Conservation (phyloP, 1,140 invertebrate species). For the Latrodectus geometricus region DNA sequence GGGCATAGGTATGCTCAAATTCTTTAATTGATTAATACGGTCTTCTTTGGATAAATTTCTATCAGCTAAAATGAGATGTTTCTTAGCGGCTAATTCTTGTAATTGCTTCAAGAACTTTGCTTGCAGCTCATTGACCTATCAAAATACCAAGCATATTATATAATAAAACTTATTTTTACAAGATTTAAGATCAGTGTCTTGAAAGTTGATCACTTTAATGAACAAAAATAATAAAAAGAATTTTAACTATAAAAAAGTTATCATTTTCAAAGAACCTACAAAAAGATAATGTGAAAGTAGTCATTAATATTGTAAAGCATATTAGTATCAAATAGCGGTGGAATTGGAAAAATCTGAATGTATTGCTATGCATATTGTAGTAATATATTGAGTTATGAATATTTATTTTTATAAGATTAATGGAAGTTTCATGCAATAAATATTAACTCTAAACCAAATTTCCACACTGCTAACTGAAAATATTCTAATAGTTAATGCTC, state of each 20-base stretch:
- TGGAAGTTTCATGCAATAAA: too few species aligned
- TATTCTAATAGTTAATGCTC: too few species aligned
- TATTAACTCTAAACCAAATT: too few species aligned
- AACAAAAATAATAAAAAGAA: background rate
- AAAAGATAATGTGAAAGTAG: background rate
- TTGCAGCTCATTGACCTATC: slow-evolving; percentile 82
- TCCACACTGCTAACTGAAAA: too few species aligned
- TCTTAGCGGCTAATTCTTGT: slow-evolving; percentile 77
- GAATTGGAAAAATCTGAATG: too few species aligned
- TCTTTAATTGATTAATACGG: slow-evolving; percentile 74
- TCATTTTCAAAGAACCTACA: too few species aligned
- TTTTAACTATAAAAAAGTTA: too few species aligned
- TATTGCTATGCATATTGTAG: too few species aligned
- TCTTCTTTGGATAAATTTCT: slow-evolving; percentile 74
- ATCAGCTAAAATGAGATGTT: slow-evolving; percentile 79
- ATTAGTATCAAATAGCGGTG: too few species aligned
- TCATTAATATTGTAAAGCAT: too few species aligned
- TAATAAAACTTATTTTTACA: background rate
- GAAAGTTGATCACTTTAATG: background rate
- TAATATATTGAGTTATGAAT: too few species aligned
- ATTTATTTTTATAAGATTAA: too few species aligned
- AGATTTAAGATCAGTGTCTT: background rate
- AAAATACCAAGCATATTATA: slow-evolving; percentile 2
- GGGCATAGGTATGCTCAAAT: slow-evolving; percentile 74
- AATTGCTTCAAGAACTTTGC: slow-evolving; percentile 83